Evolutionary conservation across 2,888 invertebrate species (phyloP).

Genomic region (Ceriagrion tenellum): DNA sequence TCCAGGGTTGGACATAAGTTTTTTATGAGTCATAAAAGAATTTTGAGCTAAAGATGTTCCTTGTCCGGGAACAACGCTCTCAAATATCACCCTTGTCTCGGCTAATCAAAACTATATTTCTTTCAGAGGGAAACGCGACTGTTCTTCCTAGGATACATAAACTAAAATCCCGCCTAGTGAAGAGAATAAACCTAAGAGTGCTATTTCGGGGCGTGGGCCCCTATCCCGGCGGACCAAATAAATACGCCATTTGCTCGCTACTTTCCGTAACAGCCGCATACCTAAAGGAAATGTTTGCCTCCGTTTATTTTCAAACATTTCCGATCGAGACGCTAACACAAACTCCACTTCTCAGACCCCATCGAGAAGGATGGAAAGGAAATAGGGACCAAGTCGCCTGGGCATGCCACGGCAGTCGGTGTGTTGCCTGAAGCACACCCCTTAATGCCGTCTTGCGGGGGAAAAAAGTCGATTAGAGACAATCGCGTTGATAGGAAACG

Average conservation of each 20-base stretch:
- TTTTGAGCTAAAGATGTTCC: conserved; percentile 19
- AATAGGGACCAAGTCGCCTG: background rate
- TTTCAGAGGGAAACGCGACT: conserved; percentile 56
- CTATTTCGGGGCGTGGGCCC: conserved; percentile 21
- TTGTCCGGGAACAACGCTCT: background rate
- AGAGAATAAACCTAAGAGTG: conserved; percentile 49
- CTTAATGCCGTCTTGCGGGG: background rate
- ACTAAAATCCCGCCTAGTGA: conserved; percentile 38
- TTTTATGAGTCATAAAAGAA: background rate
- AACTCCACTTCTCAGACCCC: conserved; percentile 49
- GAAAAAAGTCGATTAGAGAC: background rate
- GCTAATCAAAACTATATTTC: conserved; percentile 59
- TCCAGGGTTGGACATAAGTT: background rate
- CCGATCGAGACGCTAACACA: conserved; percentile 54
- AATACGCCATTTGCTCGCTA: conserved; percentile 53
- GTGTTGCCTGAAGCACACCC: background rate
- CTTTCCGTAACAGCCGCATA: conserved; percentile 44
- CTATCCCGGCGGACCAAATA: conserved; percentile 52
- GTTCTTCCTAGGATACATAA: conserved; percentile 52
- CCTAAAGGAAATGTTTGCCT: conserved; percentile 50
- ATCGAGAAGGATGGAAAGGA: background rate
- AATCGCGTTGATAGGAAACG: background rate
- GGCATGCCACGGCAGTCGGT: background rate
- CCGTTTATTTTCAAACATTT: conserved; percentile 53
- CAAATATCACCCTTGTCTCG: conserved; percentile 19